Evolutionary conservation across 2,888 invertebrate genomes (phyloP).

Genomic region (Eristalis tenax): DNA sequence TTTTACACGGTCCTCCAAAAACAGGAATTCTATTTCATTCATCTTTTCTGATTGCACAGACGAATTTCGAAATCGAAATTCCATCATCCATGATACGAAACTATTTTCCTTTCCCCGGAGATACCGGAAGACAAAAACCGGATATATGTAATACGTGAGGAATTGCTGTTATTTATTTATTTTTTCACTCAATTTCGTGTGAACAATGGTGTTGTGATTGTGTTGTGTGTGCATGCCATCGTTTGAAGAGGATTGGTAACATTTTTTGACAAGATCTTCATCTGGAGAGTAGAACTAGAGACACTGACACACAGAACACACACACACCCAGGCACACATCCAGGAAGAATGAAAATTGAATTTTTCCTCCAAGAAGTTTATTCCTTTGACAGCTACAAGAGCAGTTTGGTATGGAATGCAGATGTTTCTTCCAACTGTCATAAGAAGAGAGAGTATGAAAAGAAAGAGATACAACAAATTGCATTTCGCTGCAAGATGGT

Average conservation of each 20-base stretch:
- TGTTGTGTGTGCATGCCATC: constrained; percentile 15
- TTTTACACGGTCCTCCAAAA: constrained; percentile 37
- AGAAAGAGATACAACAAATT: constrained; percentile 46
- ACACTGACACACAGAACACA: neutral
- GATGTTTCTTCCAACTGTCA: constrained; percentile 37
- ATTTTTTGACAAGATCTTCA: constrained; percentile 43
- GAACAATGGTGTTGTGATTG: constrained; percentile 45
- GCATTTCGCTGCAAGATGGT: constrained; percentile 47
- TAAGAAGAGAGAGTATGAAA: too few species aligned
- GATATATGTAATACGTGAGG: constrained; percentile 36
- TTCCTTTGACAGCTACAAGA: constrained; percentile 14
- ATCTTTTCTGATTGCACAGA: constrained; percentile 27
- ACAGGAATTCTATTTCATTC: neutral
- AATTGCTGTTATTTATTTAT: constrained; percentile 61
- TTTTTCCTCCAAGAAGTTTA: constrained; percentile 38
- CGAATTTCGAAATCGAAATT: constrained; percentile 50
- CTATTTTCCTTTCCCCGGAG: constrained; percentile 45
- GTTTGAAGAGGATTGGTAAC: constrained; percentile 48
- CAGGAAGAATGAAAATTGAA: constrained; percentile 41
- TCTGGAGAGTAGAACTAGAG: too few species aligned
- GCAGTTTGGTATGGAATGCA: constrained; percentile 18
- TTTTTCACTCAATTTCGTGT: constrained; percentile 66
- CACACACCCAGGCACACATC: neutral
- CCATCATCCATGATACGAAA: constrained; percentile 52
- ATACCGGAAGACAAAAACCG: constrained; percentile 47